A percentile compares a stretch with the other conserved stretches of the same genome.
These are phyloP conservation scores for Scomber colias DNA, from an alignment of 2,113 vertebrate species.

Conservation along the genomic window DNA sequence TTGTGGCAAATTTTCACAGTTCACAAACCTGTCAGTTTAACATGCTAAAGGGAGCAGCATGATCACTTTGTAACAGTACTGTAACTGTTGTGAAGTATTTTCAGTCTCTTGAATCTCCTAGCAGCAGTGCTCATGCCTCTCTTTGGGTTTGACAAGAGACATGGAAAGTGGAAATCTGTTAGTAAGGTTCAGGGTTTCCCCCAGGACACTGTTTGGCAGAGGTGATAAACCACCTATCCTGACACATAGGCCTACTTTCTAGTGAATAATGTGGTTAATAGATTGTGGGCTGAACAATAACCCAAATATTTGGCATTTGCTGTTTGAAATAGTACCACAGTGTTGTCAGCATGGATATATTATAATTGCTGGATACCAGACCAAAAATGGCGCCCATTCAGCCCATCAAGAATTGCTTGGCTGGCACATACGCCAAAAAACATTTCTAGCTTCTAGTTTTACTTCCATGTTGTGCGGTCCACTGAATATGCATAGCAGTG, in stretches of 20 bases:
- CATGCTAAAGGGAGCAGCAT: not conserved
- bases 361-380: too few relatives aligned
- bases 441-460: too few relatives aligned
- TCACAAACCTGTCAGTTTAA: slow-evolving; percentile 28
- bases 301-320: not conserved
- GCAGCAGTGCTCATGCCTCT: not conserved
- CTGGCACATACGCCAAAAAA: too few relatives aligned
- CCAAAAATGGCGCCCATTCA: too few relatives aligned
- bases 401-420: too few relatives aligned
- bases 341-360: not conserved
- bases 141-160: slow-evolving; percentile 12
- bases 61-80: slow-evolving; percentile 4
- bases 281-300: not conserved
- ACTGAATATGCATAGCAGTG: too few relatives aligned
- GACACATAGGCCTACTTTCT: not conserved
- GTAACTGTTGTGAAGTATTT: not conserved
- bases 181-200: not conserved
- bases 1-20: slow-evolving; percentile 12
- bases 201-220: not conserved
- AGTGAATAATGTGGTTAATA: not conserved
- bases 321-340: not conserved
- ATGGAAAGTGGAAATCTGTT: slow-evolving; percentile 22
- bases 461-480: too few relatives aligned
- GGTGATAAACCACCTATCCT: not conserved
- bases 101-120: not conserved